These are phyloP conservation scores for Bimastos eiseni DNA, from an alignment of 2,888 invertebrate species.

Conservation along the genomic window DNA sequence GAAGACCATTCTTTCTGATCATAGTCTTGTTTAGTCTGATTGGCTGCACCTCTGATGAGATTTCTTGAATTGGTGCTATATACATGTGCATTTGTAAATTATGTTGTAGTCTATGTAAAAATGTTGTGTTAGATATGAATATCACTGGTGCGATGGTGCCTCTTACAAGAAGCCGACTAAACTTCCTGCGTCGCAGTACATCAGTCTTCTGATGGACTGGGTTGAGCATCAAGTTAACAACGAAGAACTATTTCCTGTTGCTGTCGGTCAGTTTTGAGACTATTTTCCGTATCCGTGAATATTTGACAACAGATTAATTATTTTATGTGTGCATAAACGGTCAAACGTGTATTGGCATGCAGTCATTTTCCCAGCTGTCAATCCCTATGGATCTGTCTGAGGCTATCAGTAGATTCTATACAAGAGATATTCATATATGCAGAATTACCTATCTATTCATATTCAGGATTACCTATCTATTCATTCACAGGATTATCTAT, in stretches of 20 bases:
- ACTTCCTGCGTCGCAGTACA: conserved; percentile 81
- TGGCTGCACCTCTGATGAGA: neutral
- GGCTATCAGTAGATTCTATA: neutral
- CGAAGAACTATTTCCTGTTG: conserved; percentile 81
- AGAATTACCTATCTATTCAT: too few relatives aligned
- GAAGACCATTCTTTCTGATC: neutral
- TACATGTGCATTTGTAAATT: neutral
- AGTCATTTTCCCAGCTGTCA: too few relatives aligned
- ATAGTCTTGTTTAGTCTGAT: neutral
- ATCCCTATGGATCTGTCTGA: neutral
- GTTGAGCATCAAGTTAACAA: conserved; percentile 87
- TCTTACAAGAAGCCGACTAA: conserved; percentile 73
- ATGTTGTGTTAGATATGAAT: conserved; percentile 71
- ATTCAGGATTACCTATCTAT: too few relatives aligned
- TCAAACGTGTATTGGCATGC: neutral
- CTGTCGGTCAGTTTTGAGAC: conserved; percentile 67
- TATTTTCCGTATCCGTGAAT: neutral
- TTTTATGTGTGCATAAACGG: neutral
- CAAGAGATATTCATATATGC: neutral
- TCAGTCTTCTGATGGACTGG: conserved; percentile 86
- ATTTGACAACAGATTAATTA: neutral
- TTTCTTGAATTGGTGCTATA: neutral
- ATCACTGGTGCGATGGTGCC: conserved; percentile 85
- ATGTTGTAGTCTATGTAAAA: neutral
- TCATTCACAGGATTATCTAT: too few relatives aligned